Percentiles rank a stretch among this genome's conserved stretches.
phyloP scores from a whole-genome alignment of 2,888 invertebrate genomes.

The Epiperipatus broadwayi region DNA sequence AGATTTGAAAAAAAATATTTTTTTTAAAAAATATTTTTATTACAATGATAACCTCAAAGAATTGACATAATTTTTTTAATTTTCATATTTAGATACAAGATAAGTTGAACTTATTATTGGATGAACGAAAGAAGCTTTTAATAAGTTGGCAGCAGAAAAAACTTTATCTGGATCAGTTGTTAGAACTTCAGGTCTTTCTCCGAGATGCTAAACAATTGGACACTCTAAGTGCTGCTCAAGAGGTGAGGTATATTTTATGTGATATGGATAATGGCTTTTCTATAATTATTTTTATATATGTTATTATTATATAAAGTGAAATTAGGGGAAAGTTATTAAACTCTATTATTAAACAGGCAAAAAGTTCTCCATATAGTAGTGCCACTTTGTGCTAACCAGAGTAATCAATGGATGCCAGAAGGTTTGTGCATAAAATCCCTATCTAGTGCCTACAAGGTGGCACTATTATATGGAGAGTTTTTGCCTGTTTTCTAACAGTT shows the following conservation, averaged over 20 bases:
- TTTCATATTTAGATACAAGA: conserved; percentile 25
- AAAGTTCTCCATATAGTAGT: too few relatives aligned
- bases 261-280: neutral
- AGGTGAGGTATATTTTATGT: conserved; percentile 41
- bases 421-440: too few relatives aligned
- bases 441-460: too few relatives aligned
- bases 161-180: conserved; percentile 67
- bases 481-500: too few relatives aligned
- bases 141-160: conserved; percentile 73
- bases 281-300: neutral
- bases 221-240: conserved; percentile 67
- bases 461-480: too few relatives aligned
- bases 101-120: conserved; percentile 40
- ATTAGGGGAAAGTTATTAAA: too few relatives aligned
- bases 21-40: too few relatives aligned
- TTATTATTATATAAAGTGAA: too few relatives aligned
- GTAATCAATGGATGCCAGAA: too few relatives aligned
- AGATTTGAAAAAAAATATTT: conserved; percentile 1
- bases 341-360: too few relatives aligned
- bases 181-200: conserved; percentile 80
- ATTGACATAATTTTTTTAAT: conserved; percentile 13
- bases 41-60: too few relatives aligned
- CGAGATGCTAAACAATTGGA: conserved; percentile 82
- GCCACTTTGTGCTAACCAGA: too few relatives aligned
- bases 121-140: conserved; percentile 56